Base-by-base conservation (phyloP, 2,797 vertebrate species). In the Chaetophractus vellerosus region DNA sequence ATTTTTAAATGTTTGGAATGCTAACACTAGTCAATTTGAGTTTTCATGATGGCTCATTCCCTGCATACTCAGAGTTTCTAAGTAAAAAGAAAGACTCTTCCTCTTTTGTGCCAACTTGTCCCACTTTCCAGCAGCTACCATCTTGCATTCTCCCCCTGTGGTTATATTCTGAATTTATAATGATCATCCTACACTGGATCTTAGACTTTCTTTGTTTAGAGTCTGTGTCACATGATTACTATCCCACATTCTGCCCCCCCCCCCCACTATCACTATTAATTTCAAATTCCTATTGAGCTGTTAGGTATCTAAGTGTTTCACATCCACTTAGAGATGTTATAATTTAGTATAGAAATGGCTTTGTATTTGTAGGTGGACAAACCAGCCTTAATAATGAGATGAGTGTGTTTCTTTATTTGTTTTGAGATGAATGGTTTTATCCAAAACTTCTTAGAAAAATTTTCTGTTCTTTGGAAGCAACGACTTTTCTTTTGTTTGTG, bases 381-480 rank as follows among this genome's bases (percentile, higher is more conserved):
- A 76, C 69, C n/a, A 82, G 19, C 83, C 59, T 26, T 57, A 86
- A 94, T 48, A 80, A 31, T 80, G 52, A 79, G 57, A 45, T 78
- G 61, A 92, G 3, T 48, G 45, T 45, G 7, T 45, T 45, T 45
- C 5, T 45, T 45, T 45, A 8, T 45, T 45, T 5, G 45, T 45
- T 45, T 45, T 80, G 52, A 79, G 57, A 45, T 78, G 61, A 93
- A 2, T 48, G 48, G 31, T 41, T 88, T 88, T 71, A 31, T 92
- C 31, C 95, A 66, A 82, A n/a, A 45, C 19, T 9, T 74, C 24
- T 74, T 78, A 74, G 90, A 78, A 93, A 93, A 79, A 26, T 79
- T 16, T 6, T 18, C 50, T 64, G 41, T 80, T 23, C 24, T 87
- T 92, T 88, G 52, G 59, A 89, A 87, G 6, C 9, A 45, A 75